Base-by-base conservation (phyloP, 2,113 vertebrate genomes). In the Sorex fumeus region DNA sequence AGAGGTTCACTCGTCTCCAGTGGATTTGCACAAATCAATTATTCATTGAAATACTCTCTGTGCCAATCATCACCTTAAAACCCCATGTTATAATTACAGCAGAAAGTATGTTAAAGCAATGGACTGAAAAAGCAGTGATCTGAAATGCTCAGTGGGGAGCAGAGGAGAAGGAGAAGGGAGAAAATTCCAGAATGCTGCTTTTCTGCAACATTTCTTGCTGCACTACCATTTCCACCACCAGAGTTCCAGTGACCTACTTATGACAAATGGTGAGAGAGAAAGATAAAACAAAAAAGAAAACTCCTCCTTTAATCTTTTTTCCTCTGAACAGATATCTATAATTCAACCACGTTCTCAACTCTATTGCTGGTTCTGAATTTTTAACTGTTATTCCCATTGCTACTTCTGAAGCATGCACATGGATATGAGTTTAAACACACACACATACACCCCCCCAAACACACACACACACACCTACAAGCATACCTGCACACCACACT, bases 251-350 rank as follows among this genome's bases (percentile, higher is more conserved):
- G 96, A 95, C 95, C 95, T 97, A 96, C 95, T 96, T 96, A 95
- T 79, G 86, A 85, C 66, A 43, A 88, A 67, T 79, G 95, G 85
- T 71, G 88, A 74, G 69, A 40, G 90, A n/a, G 79, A 67, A 95
- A 93, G 43, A 57, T 91, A 96, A 94, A 84, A 87, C 74, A 57
- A 93, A 95, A 94, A n/a, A 93, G 45, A 78, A 95, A 96, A 36
- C 74, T 83, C 85, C 79, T 88, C 92, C 95, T 96, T 96, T 97
- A 93, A 96, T 97, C 95, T 95, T 93, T 83, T 67, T 94, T 88
- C 91, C 91, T n/a, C n/a, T n/a, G 90, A 96, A 94, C 91, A 91
- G 85, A 70, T 93, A 97, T 95, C 90, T 93, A 95, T 93, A 94
- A 96, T 96, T 96, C 95, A 95, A 69, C 85, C 93, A 93, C 18